Evolutionary conservation across 2,888 invertebrate species (phyloP), one percentile per base, ranked within the genome.

Genomic region (Cerceris ruficornis): DNA sequence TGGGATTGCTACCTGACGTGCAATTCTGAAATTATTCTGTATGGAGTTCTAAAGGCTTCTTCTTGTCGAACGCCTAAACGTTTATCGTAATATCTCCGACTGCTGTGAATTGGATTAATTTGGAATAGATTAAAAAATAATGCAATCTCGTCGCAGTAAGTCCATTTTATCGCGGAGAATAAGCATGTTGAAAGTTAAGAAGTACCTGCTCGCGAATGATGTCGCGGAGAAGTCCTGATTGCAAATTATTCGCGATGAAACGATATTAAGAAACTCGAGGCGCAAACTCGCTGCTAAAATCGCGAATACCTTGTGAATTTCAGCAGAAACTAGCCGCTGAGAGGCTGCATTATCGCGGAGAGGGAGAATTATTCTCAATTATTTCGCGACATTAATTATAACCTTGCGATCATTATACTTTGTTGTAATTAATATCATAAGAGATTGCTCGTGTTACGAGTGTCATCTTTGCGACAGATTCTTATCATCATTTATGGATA

Each of bases 1-100:
- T 49, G 17, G 11, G 49, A 13, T 72, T 70, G 71, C 72, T 77
- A 77, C 69, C 83, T 80, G 77, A 81, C 83, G 78, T 81, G 74
- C 76, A 81, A 80, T 77, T 64, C 76, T 42, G 46, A 46, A 59
- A 59, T 43, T 58, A 67, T 69, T 68, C 60, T 46, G 61, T 13
- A 17, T 0, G n/a, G 8, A 15, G n/a, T 69, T 69, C 62, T 9
- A 14, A 46, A 62, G 28, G 28, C 69, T 75, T 46, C 66, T 69
- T 55, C 64, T 58, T 55, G 60, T 59, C 13, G 11, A 13, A 41
- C 7, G 65, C 43, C 74, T 61, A 61, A 43, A 28, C 46, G 70
- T 71, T 71, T 28, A 28, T 28, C 28, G 28, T 28, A 28, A 28
- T 28, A 28, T 28, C 28, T 28, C 28, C 28, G 28, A 28, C 28